Percentiles rank a stretch among this genome's conserved stretches.
Evolutionary conservation across 2,888 invertebrate genomes (phyloP).

Genomic region (Tachina lurida): DNA sequence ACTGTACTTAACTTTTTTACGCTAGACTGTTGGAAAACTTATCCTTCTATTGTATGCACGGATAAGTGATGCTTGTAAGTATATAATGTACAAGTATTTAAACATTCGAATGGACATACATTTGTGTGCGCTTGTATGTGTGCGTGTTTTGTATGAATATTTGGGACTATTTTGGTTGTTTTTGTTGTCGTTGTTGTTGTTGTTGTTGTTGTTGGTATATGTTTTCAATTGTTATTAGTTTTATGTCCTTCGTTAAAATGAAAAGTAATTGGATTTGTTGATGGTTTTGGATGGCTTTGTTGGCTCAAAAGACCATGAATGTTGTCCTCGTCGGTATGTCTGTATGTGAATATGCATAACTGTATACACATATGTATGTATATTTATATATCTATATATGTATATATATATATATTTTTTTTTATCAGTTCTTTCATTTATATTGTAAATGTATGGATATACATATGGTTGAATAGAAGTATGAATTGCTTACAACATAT

Average conservation of each 20-base stretch:
- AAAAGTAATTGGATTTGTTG: constrained; percentile 74
- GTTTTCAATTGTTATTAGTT: constrained; percentile 75
- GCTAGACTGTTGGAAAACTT: background rate
- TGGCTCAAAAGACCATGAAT: constrained; percentile 69
- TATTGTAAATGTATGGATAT: constrained; percentile 27
- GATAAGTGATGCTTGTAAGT: background rate
- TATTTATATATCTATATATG: background rate
- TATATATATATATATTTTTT: constrained; percentile 49
- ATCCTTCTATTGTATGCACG: background rate
- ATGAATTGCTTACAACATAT: constrained; percentile 56
- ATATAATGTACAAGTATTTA: background rate
- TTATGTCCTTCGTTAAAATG: constrained; percentile 73
- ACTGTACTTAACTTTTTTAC: background rate
- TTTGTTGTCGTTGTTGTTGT: constrained; percentile 21
- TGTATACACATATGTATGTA: no score
- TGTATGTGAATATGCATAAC: no score
- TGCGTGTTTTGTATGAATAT: constrained; percentile 15
- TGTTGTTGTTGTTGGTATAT: constrained; percentile 39
- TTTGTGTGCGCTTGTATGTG: background rate
- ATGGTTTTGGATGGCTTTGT: constrained; percentile 74
- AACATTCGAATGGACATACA: background rate
- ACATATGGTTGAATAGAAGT: constrained; percentile 49
- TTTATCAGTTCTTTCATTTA: constrained; percentile 58
- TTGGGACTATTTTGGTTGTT: constrained; percentile 19
- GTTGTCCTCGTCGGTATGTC: background rate